Evolutionary conservation across 2,888 invertebrate species (phyloP), one percentile per base, ranked within the genome.

Genomic region (Lumbricus terrestris): DNA sequence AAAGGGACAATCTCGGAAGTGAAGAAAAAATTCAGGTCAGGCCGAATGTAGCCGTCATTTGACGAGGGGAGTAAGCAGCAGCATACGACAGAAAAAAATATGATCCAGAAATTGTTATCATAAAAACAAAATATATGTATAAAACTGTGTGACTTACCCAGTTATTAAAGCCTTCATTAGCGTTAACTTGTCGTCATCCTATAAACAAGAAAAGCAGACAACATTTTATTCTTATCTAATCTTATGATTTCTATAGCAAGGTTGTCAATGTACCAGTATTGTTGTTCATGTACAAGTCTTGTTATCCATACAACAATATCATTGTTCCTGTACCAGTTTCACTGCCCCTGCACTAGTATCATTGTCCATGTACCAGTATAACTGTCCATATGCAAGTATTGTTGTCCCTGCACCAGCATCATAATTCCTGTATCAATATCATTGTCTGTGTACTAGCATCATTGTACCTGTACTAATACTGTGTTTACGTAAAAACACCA

Each of bases 81-180:
- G 29, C n/a, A 69, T 11, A 69, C 11, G 16, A 1, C 29, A 69
- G 0, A 69, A n/a, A 69, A n/a, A 69, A 69, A 13, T 69, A n/a
- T 11, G 69, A n/a, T 69, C 29, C 29, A 69, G n/a, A 69, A 69
- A 69, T 11, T 8, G 1, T 69, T n/a, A n/a, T 16, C n/a, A n/a
- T n/a, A n/a, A 69, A 69, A 29, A 69, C 29, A n/a, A 29, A 69
- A 69, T 23, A 47, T 47, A 47, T 15, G 69, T n/a, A 69, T 69
- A n/a, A 16, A 69, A 69, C 8, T n/a, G 29, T n/a, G 5, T 69
- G 1, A 69, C 8, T 91, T 89, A 92, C 92, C 92, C 92, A 38
- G 91, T 92, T 34, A 93, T 93, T 69, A 93, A 88, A 38, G 93
- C 93, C 69, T 91, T 91, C 92, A 92, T 91, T 37, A 92, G 85